Evolutionary conservation across 2,113 vertebrate genomes (phyloP), one percentile per base, ranked within the genome.

Genomic region (Pseudorasbora parva): DNA sequence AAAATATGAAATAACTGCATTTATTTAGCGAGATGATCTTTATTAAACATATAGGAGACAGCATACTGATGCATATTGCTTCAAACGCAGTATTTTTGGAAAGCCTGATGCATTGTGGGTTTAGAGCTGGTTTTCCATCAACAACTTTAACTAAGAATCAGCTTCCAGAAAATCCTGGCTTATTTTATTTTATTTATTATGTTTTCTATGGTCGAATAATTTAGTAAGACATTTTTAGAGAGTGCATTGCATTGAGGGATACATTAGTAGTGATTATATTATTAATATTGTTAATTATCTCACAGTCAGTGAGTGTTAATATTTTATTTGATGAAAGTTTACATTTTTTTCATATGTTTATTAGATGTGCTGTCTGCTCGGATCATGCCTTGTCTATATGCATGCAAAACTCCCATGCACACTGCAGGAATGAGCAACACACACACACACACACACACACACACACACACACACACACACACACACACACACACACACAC

Each of bases 131-230:
- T 51, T 17, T 51, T 19, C 15, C 49, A 17, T 98, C 96, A 98
- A 96, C 95, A 93, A 95, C 97, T 97, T 98, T 98, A 97, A 98
- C 98, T 98, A 98, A 97, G 95, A 92, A 94, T 96, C 98, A 97
- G 96, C 97, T 96, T 33, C 0, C 33, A 33, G 33, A 33, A 33
- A 33, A 33, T 33, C 33, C 33, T 33, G 33, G 33, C 51, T 54
- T 8, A 12, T 66, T 12, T 33, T 33, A 3, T 33, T 33, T 4
- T 33, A 33, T 33, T 33, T 33, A 33, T 30, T 30, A 30, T 30
- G 1, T 3, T 2, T 30, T 30, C 3, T 30, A 5, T 5, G 0
- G 4, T 6, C 5, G 7, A 37, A 37, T 37, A 6, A 37, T 37
- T 37, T 1, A 0, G 37, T 37, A 7, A 0, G 5, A 37, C 7